Conservation (phyloP, 2,113 vertebrate species). For the Dissostichus mawsoni region DNA sequence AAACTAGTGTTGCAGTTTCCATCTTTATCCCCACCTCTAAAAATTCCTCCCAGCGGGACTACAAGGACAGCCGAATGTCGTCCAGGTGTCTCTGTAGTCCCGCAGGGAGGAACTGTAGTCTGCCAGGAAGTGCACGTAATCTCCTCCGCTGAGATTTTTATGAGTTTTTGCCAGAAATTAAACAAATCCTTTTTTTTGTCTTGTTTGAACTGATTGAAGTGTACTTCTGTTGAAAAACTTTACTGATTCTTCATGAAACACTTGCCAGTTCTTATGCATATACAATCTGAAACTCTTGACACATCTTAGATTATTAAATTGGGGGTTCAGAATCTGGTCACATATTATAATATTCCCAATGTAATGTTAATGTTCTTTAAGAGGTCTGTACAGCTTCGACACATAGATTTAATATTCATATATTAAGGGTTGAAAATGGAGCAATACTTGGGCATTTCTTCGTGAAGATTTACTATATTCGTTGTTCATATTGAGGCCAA, state of each 20-base stretch:
- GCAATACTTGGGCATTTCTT: slow-evolving; percentile 10
- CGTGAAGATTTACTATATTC: background rate
- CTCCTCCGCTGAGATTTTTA: background rate
- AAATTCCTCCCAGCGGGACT: background rate
- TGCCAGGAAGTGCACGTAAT: slow-evolving; percentile 7
- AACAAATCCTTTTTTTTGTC: background rate
- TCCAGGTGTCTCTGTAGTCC: slow-evolving; percentile 9
- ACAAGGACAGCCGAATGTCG: slow-evolving; percentile 2
- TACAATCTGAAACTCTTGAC: no score
- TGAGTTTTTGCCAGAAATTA: background rate
- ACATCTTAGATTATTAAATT: no score
- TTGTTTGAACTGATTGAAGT: slow-evolving; percentile 3
- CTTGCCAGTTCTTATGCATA: no score
- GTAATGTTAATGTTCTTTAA: no score
- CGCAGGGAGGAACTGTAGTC: background rate
- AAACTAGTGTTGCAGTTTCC: slow-evolving; percentile 1
- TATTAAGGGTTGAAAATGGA: background rate
- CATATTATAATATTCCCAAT: no score
- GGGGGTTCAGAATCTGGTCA: no score
- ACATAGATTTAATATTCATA: no score
- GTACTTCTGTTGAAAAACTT: background rate
- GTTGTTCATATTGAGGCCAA: background rate
- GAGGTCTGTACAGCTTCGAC: no score
- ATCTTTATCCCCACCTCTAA: background rate
- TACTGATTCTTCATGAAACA: background rate